A percentile compares a stretch with the other conserved stretches of the same genome.
Evolutionary conservation across 2,888 invertebrate genomes (phyloP).

Genomic region (Ochropleura plecta): DNA sequence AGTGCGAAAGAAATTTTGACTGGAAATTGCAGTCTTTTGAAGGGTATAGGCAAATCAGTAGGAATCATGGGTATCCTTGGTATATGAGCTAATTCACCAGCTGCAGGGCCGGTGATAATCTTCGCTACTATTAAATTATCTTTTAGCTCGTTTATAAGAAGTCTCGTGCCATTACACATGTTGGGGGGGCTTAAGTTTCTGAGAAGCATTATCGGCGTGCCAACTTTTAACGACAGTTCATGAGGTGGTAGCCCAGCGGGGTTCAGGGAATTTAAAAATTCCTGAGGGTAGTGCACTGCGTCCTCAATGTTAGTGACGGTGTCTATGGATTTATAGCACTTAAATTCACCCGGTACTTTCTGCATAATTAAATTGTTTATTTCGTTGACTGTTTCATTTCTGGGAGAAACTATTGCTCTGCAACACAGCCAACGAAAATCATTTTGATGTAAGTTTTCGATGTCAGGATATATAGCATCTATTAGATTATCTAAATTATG

Average conservation of each 20-base stretch:
- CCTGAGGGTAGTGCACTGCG: background rate
- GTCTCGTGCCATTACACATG: constrained; percentile 58
- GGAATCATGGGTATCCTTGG: constrained; percentile 54
- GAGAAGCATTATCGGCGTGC: constrained; percentile 52
- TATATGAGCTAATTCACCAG: constrained; percentile 58
- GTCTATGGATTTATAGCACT: constrained; percentile 2
- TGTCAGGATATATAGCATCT: constrained; percentile 49
- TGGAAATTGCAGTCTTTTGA: constrained; percentile 60
- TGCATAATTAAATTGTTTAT: constrained; percentile 7
- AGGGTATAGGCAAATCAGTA: constrained; percentile 52
- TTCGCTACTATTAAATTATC: constrained; percentile 63
- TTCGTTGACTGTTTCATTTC: constrained; percentile 56
- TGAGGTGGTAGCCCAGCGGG: constrained; percentile 62
- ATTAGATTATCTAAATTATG: constrained; percentile 57
- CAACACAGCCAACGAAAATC: constrained; percentile 62
- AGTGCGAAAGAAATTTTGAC: too few species aligned
- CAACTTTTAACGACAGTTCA: constrained; percentile 58
- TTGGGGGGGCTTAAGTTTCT: constrained; percentile 59
- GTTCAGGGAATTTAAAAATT: constrained; percentile 68
- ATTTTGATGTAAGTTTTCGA: constrained; percentile 43
- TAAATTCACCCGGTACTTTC: background rate
- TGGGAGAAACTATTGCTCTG: constrained; percentile 63
- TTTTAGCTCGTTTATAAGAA: constrained; percentile 60
- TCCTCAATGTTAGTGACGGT: constrained; percentile 45
- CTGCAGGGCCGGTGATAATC: constrained; percentile 56